These are phyloP conservation scores for Xiphophorus maculatus DNA, from an alignment of 2,113 vertebrate species.

Conservation along the genomic window DNA sequence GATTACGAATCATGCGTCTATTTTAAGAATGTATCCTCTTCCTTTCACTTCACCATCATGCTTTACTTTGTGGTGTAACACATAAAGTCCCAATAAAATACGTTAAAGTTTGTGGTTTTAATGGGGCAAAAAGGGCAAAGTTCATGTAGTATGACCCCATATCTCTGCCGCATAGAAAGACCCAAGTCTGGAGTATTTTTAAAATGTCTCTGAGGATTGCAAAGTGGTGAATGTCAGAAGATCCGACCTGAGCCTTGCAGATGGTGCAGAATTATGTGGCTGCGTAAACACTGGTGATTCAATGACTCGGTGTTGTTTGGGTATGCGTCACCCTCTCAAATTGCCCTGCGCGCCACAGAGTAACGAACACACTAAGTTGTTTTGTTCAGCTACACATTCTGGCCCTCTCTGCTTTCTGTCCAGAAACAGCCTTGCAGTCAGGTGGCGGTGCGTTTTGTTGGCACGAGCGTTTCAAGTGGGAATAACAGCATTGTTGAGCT, in stretches of 20 bases:
- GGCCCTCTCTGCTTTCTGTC: constrained; percentile 31
- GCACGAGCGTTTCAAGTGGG: constrained; percentile 43
- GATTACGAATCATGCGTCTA: background rate
- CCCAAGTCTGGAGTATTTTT: constrained; percentile 19
- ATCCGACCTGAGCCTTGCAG: constrained; percentile 74
- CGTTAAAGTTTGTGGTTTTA: background rate
- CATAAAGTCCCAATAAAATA: background rate
- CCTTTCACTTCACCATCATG: background rate
- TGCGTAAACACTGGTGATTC: constrained; percentile 77
- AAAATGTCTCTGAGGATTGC: constrained; percentile 18
- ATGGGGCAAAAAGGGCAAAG: background rate
- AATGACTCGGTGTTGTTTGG: constrained; percentile 77
- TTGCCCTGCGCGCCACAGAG: constrained; percentile 56
- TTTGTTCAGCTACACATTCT: constrained; percentile 40
- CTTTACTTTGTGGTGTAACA: background rate
- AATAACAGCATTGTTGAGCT: constrained; percentile 45
- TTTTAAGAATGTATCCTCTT: background rate
- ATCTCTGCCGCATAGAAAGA: constrained; percentile 43
- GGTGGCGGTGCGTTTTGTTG: constrained; percentile 48
- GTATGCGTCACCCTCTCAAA: constrained; percentile 73
- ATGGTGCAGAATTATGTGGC: constrained; percentile 76
- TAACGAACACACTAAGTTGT: constrained; percentile 58
- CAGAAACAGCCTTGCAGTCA: constrained; percentile 32
- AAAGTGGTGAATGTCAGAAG: constrained; percentile 36
- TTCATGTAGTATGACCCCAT: constrained; percentile 21